Evolutionary conservation across 2,888 invertebrate species (phyloP).

Genomic region (Melipona beecheii): DNA sequence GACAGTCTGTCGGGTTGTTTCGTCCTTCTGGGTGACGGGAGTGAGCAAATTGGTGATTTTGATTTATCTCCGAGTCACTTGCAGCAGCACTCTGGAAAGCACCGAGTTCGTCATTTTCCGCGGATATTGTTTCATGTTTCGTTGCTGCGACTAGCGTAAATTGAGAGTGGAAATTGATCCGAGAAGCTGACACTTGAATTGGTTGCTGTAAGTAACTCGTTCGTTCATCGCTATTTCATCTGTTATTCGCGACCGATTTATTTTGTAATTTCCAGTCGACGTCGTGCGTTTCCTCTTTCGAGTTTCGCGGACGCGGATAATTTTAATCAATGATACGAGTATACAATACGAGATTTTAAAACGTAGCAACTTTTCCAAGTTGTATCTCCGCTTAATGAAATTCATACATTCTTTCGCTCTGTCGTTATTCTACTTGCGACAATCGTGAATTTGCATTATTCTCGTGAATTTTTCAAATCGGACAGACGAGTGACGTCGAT

Average conservation of each 20-base stretch:
- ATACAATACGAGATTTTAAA: neutral
- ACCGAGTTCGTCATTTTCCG: neutral
- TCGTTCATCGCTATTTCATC: neutral
- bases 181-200: neutral
- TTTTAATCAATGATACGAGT: neutral
- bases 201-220: conserved; percentile 17
- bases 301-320: neutral
- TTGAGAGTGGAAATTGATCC: neutral
- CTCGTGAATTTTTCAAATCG: neutral
- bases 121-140: too few relatives aligned
- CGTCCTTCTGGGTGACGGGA: neutral
- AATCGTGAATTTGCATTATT: too few relatives aligned
- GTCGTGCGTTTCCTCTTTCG: neutral
- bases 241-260: neutral
- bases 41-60: neutral
- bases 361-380: too few relatives aligned
- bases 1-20: too few relatives aligned
- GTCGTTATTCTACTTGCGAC: too few relatives aligned
- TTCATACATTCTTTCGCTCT: neutral
- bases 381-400: too few relatives aligned
- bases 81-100: neutral
- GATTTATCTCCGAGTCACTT: neutral
- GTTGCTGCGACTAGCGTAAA: neutral
- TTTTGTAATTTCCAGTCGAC: neutral
- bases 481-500: too few relatives aligned